Conservation (phyloP, 2,113 vertebrate species). For the Baryphthengus martii region DNA sequence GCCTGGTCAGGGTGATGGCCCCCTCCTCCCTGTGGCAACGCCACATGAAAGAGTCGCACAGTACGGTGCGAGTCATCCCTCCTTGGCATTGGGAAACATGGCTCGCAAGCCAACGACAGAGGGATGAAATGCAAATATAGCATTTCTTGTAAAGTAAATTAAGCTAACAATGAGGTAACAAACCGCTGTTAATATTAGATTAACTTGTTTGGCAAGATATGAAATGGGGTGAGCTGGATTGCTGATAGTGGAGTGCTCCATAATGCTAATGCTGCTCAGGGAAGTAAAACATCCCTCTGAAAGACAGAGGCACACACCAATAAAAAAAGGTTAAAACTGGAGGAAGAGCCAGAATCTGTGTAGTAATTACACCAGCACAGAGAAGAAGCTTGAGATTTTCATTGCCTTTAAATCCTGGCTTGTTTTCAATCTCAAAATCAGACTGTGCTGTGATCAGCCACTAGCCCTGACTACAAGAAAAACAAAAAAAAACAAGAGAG, state of each 20-base stretch:
- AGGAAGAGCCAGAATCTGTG: constrained; percentile 40
- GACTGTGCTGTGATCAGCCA: neutral
- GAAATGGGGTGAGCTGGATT: constrained; percentile 34
- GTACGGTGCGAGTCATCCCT: neutral
- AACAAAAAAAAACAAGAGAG: neutral
- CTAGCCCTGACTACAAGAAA: neutral
- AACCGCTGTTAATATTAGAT: constrained; percentile 65
- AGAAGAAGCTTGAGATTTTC: neutral
- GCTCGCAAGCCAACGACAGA: neutral
- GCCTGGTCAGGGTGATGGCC: neutral
- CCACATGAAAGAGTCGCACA: neutral
- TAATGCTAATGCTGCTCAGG: constrained; percentile 41
- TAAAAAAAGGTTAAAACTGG: neutral
- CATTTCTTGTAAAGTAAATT: constrained; percentile 66
- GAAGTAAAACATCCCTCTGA: constrained; percentile 42
- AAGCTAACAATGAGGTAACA: constrained; percentile 65
- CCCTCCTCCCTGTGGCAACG: neutral
- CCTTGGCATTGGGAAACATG: neutral
- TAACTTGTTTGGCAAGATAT: constrained; percentile 66
- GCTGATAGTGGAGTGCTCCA: constrained; percentile 12
- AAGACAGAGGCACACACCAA: neutral
- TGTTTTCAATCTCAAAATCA: constrained; percentile 28
- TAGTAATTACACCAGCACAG: constrained; percentile 33
- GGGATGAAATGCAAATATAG: constrained; percentile 50
- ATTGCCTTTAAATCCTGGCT: constrained; percentile 35